Percentiles rank a stretch among this genome's conserved stretches.
These are phyloP conservation scores for Spinus pinus DNA, from an alignment of 2,797 vertebrate species.

Conservation along the genomic window DNA sequence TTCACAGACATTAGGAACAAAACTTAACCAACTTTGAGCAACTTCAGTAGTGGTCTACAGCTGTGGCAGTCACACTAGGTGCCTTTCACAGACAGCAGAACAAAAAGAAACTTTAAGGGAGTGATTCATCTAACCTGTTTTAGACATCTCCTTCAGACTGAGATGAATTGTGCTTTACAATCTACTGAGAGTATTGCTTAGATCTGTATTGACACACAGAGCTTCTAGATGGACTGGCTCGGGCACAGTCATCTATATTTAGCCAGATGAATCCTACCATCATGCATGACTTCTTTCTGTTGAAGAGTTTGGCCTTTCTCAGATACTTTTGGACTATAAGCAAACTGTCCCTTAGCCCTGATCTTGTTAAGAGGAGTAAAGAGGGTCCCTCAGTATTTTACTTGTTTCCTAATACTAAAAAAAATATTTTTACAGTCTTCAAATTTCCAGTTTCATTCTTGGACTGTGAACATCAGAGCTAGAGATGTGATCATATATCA, in stretches of 20 bases:
- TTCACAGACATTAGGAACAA: background rate
- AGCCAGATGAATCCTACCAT: background rate
- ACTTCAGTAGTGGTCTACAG: background rate
- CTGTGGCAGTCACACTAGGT: background rate
- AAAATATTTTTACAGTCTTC: background rate
- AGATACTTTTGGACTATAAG: background rate
- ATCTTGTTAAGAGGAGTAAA: background rate
- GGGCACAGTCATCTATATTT: background rate
- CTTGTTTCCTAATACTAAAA: background rate
- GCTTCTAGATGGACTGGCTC: background rate
- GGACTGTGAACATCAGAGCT: background rate
- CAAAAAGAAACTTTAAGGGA: conserved; percentile 31
- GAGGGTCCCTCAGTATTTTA: background rate
- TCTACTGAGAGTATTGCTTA: background rate
- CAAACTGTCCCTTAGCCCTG: background rate
- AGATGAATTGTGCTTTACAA: conserved; percentile 46
- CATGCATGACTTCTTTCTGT: background rate
- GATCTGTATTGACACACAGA: conserved; percentile 6
- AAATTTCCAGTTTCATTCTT: background rate
- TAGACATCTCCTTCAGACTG: conserved; percentile 32
- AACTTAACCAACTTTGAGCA: background rate
- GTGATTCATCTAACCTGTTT: conserved; percentile 53
- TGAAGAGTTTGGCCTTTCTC: background rate
- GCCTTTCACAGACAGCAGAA: conserved; percentile 23
- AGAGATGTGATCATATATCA: background rate